Evolutionary conservation across 2,888 invertebrate genomes (phyloP), one percentile per base, ranked within the genome.

Genomic region (Nesidiocoris tenuis): DNA sequence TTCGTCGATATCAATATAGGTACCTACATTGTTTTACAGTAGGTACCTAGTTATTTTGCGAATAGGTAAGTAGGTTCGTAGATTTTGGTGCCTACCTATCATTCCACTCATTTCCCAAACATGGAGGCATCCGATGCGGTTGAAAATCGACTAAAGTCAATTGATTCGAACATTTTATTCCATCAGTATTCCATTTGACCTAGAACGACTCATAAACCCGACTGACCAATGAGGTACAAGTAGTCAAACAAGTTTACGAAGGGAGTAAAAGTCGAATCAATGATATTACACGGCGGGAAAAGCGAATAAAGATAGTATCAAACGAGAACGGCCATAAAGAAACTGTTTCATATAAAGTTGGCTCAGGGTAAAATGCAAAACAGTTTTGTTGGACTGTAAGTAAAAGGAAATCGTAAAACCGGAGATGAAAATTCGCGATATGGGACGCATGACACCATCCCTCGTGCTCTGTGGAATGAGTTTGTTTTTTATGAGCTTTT

Each of bases 341-440:
- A 70, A 59, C 59, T 17, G 24, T 25, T 70, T 7, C 24, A 21
- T 24, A 61, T 25, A 57, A 61, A 70, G 70, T 59, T 59, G 59
- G 9, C 39, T 19, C 21, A 56, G 21, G 67, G 24, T 70, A 21
- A 59, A 70, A 70, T 70, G 70, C 70, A 70, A 70, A 70, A 59
- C 59, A 70, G 70, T 59, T 39, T 39, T 57, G 70, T 25, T 24
- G 59, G 70, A 61, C 70, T 57, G 70, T 70, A 70, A 61, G 57
- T 57, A 59, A 70, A 59, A 70, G 70, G 39, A 61, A 70, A 70
- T 70, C 70, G 70, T 70, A 70, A 70, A 70, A 57, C 61, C 7
- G 70, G 57, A 70, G 57, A 70, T 70, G 70, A 70, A 70, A 70
- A 70, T 24, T 56, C 59, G 70, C 70, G 70, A 70, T 70, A 70